phyloP scores from a whole-genome alignment of 2,113 vertebrate species.

The Felis chaus region DNA sequence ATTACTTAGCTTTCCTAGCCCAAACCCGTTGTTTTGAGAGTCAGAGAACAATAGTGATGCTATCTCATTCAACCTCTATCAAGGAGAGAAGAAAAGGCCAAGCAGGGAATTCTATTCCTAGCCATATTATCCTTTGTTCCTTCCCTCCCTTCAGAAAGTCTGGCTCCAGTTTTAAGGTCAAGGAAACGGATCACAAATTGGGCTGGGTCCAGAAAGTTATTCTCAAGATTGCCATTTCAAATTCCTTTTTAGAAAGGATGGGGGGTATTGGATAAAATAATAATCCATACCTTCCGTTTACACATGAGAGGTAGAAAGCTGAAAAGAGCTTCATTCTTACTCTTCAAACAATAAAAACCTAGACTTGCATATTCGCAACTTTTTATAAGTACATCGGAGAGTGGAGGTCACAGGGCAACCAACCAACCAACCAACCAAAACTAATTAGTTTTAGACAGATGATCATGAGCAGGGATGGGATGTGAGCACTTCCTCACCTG shows the following conservation, averaged over 20 bases:
- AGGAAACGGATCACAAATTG: not conserved
- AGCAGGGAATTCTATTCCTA: not conserved
- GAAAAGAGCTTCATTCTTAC: not conserved
- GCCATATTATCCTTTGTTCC: constrained; percentile 1
- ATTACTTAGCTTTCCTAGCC: not conserved
- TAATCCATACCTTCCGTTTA: not conserved
- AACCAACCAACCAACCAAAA: not conserved
- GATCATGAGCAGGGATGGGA: not conserved
- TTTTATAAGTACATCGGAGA: not conserved
- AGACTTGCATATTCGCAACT: not conserved
- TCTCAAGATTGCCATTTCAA: not conserved
- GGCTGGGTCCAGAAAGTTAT: not conserved
- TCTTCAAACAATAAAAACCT: not conserved
- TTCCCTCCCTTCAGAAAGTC: not conserved
- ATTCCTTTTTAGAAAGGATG: not conserved
- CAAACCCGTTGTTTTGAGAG: not conserved
- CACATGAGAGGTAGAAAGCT: not conserved
- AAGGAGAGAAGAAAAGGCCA: not conserved
- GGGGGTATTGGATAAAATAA: not conserved
- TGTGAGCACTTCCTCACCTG: not conserved
- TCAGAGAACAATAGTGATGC: not conserved
- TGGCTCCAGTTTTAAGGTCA: constrained; percentile 7
- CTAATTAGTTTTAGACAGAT: not conserved
- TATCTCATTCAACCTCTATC: not conserved
- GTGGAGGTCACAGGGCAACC: not conserved